Base-by-base conservation (phyloP, 2,797 vertebrate genomes). In the Lophius americanus region DNA sequence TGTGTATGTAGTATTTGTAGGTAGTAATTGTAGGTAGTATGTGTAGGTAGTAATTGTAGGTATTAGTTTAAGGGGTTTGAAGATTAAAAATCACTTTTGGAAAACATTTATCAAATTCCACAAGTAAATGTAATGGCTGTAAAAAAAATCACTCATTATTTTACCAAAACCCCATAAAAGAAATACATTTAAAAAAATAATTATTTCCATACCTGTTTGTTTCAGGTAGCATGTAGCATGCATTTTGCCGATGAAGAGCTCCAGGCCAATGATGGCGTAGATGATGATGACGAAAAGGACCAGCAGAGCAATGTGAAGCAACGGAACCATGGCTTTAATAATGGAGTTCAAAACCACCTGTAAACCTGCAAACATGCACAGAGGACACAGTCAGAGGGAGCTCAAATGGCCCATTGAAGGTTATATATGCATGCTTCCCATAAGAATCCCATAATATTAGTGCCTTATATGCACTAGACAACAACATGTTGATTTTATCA, bases 201-300 rank as follows among this genome's bases (percentile, higher is more conserved):
- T 4, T 2, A 1, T 4, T 2, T 2, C 51, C 93, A 91, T 82
- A 98, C 98, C 96, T 91, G 96, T 93, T 89, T 94, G 92, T 60
- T 89, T 80, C 83, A 96, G 68, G 82, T 95, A 99, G 92, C 98
- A 98, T 43, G 96, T 96, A 87, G 96, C 95, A 65, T 99, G 97
- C 98, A 99, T 98, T 95, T 99, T 99, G 91, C 98, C 98, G 69
- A 99, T 98, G 93, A 99, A 99, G 91, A 99, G 97, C 92, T 99
- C 98, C 91, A 99, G 95, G 91, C 98, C 98, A 84, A 99, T 99
- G 94, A 99, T 96, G 94, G 98, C 97, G 84, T 99, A 99, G 94
- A 99, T 99, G 92, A 99, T 99, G 85, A 99, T 99, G 88, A 99
- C 98, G 74, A 99, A 99, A 87, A 99, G 96, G 85, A 99, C 98